Evolutionary conservation across 2,888 invertebrate species (phyloP), one percentile per base, ranked within the genome.

Genomic region (Criorhina ranunculi): DNA sequence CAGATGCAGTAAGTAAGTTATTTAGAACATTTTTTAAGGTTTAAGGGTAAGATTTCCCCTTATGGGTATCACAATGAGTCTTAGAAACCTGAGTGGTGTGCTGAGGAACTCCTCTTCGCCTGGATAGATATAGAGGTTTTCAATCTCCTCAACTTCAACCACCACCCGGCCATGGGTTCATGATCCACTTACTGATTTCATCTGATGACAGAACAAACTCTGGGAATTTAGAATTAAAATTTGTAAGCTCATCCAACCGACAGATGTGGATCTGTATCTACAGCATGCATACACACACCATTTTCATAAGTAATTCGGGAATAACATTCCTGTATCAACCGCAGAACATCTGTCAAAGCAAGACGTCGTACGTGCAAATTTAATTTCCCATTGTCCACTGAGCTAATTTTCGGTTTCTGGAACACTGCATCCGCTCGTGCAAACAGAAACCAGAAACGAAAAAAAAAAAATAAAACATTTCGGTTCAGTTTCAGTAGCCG

Each of bases 351-450:
- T 83, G 83, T 83, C 83, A 79, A 73, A 79, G 62, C 83, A 83
- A 75, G 82, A 66, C 62, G 46, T 15, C 64, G 67, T 78, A 83
- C 83, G 83, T 83, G 79, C 83, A 83, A 83, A 83, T 83, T 83
- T 83, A 83, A 83, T 83, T 83, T 83, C 79, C 73, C 69, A 79
- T 79, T 83, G 83, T 79, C 83, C 83, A 83, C 73, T 83, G 83
- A 83, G 73, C 73, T 83, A 83, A 83, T 83, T 83, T 73, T 69
- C 57, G 57, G 73, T 83, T 83, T 83, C 73, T 83, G 64, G 73
- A 73, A 75, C 79, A 83, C 64, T 79, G 73, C 62, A 73, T 73
- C 44, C 79, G 44, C 35, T 64, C 83, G 83, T 83, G 83, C 79
- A 83, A 83, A 83, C 62, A 75, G n/a, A 49, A 60, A 82, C 31